A percentile compares a stretch with the other conserved stretches of the same genome.
Evolutionary conservation across 2,113 vertebrate genomes (phyloP).

Genomic region (Petrocephalus zakoni): DNA sequence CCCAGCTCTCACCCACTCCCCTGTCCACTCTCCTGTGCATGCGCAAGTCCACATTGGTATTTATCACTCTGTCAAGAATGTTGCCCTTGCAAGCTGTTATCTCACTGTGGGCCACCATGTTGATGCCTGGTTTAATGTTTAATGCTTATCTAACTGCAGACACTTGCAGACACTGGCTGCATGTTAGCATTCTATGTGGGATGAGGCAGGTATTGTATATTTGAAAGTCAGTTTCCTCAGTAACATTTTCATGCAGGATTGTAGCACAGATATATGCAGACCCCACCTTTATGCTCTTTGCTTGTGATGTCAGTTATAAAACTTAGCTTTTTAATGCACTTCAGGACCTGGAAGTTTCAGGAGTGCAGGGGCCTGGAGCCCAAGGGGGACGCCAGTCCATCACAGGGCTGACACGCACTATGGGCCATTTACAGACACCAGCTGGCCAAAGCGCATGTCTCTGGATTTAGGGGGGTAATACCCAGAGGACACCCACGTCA

Average conservation of each 20-base stretch:
- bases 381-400: neutral
- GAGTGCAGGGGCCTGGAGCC: no score
- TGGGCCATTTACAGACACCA: neutral
- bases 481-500: neutral
- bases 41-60: neutral
- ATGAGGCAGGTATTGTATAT: neutral
- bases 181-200: neutral
- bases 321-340: neutral
- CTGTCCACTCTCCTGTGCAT: neutral
- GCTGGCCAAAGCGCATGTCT: neutral
- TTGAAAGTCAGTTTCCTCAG: neutral
- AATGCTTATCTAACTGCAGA: neutral
- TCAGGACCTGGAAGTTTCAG: no score
- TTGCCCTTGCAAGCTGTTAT: neutral
- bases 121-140: conserved; percentile 21
- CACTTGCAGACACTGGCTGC: neutral
- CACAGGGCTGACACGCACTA: neutral
- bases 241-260: neutral
- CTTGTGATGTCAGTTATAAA: neutral
- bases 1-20: neutral
- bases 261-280: neutral
- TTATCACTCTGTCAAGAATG: neutral
- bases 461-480: neutral
- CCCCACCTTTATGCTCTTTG: neutral
- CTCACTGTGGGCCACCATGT: neutral